Evolutionary conservation across 2,113 vertebrate species (phyloP), one percentile per base, ranked within the genome.

Genomic region (Harpagus bidentatus): DNA sequence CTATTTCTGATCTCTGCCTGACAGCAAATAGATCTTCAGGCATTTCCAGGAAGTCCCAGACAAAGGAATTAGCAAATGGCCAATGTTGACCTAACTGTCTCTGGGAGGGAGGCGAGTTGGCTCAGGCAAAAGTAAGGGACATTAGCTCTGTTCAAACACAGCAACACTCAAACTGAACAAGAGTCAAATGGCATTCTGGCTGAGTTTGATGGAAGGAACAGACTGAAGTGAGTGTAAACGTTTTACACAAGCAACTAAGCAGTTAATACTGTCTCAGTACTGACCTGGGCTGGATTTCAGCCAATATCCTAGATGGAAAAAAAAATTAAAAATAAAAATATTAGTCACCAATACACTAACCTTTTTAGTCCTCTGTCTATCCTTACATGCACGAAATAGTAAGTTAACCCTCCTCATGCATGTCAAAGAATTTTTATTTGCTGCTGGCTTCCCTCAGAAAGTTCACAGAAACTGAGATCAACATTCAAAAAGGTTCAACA

Each of bases 1-100:
- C 95, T 96, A 90, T 95, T 97, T 86, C 85, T 94, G 90, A 93
- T 86, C 88, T 66, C 82, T 6, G 62, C 45, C 74, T 86, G 82
- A 93, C 78, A 92, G 85, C 96, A 93, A 86, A 88, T 36, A 82
- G 78, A 92, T 86, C 88, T 77, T 88, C 87, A 73, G 85, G 79
- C 92, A 77, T 31, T 83, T 77, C 82, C 92, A 77, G 90, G 82
- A 96, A 97, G 92, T 5, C 62, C 34, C 58, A 72, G 56, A 84
- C 69, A 94, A 91, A 93, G 69, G 77, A 81, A 76, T 32, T 4
- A 85, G 78, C 90, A 81, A 88, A 76, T 11, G 62, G 88, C 82
- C 79, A 77, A 16, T 29, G 26, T 8, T 83, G 93, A 69, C 93
- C 73, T 40, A 82, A 14, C 36, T 10, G 40, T 6, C 72, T 53